Evolutionary conservation across 2,888 invertebrate species (phyloP).

Genomic region (Elysia crispata): DNA sequence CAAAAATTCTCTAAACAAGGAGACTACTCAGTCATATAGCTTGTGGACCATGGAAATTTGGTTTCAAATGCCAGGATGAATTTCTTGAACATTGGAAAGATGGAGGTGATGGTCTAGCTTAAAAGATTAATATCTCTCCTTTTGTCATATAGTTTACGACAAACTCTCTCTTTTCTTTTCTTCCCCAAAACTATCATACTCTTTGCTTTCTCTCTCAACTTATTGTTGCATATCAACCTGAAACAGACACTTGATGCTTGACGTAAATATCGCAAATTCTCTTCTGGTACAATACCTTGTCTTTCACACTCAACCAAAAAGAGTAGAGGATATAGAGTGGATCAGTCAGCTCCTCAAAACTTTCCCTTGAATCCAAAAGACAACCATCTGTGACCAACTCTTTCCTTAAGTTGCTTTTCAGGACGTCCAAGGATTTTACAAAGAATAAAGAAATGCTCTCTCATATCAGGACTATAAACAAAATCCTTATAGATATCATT

Average conservation of each 20-base stretch:
- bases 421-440: conserved; percentile 32
- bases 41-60: background rate
- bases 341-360: conserved; percentile 3
- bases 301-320: background rate
- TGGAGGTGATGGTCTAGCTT: background rate
- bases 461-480: conserved; percentile 46
- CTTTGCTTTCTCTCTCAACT: background rate
- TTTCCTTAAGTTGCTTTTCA: conserved; percentile 40
- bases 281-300: background rate
- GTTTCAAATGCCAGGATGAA: conserved; percentile 6
- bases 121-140: background rate
- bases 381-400: conserved; percentile 49
- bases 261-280: background rate
- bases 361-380: conserved; percentile 44
- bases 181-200: background rate
- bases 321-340: conserved; percentile 30
- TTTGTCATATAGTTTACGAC: background rate
- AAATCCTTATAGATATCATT: conserved; percentile 48
- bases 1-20: background rate
- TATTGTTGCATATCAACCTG: background rate
- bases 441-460: conserved; percentile 39
- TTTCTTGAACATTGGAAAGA: conserved; percentile 12
- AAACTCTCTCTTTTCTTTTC: conserved; percentile 2
- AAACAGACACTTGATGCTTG: background rate
- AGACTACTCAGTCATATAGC: background rate